phyloP scores from a whole-genome alignment of 2,113 vertebrate genomes.

The Crotalus tigris region DNA sequence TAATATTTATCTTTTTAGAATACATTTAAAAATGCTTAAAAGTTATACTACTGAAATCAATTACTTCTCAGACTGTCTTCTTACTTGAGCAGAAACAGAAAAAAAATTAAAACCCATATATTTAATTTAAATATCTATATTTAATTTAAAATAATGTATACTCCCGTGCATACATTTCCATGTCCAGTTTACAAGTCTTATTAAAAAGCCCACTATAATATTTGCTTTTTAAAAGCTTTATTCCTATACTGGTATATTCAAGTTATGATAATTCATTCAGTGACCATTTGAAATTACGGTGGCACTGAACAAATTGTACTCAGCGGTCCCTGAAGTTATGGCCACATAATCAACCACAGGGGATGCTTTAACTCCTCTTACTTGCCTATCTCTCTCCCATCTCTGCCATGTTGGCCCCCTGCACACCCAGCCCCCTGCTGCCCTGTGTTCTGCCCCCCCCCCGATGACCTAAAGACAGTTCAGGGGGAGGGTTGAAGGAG shows the following conservation, averaged over 20 bases:
- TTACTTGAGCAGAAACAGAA: neutral
- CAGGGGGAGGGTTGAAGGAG: neutral
- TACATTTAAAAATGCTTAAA: neutral
- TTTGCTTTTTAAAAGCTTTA: neutral
- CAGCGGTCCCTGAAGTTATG: neutral
- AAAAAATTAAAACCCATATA: neutral
- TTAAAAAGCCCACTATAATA: neutral
- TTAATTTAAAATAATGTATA: neutral
- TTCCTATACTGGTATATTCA: neutral
- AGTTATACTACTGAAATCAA: neutral
- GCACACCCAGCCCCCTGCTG: neutral
- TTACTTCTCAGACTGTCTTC: too few species aligned
- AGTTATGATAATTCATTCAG: neutral
- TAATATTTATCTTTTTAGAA: neutral
- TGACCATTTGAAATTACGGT: neutral
- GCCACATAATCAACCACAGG: neutral
- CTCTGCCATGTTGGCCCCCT: neutral
- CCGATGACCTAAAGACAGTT: neutral
- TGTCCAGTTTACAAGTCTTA: neutral
- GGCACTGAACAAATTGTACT: neutral
- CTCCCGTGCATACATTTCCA: neutral
- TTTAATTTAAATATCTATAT: neutral
- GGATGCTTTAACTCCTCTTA: neutral
- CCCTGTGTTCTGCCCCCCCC: neutral
- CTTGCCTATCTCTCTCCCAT: neutral